These are phyloP conservation scores for Odontomyia ornata DNA, from an alignment of 2,888 invertebrate genomes.

Conservation along the genomic window DNA sequence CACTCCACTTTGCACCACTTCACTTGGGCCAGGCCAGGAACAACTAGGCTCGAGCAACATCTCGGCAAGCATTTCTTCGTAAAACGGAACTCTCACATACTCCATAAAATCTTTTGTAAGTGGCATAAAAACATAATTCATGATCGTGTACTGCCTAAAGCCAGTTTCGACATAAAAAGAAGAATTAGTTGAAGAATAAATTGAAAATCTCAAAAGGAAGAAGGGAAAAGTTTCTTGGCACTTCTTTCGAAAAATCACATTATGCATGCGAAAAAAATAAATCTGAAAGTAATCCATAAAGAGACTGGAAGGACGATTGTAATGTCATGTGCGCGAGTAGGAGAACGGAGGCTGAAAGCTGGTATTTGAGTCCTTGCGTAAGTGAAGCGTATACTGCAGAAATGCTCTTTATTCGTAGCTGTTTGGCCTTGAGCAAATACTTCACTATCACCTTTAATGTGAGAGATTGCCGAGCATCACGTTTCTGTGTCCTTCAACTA, in stretches of 20 bases:
- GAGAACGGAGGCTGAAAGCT: no score
- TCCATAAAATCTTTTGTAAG: slow-evolving; percentile 39
- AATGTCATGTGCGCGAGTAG: background rate
- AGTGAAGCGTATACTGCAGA: background rate
- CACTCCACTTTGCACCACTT: background rate
- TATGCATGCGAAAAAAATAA: slow-evolving; percentile 24
- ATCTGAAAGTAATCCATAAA: slow-evolving; percentile 11
- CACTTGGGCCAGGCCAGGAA: no score
- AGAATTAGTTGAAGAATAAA: slow-evolving; percentile 30
- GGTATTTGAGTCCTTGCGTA: no score
- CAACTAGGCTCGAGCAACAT: background rate
- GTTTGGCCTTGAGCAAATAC: background rate
- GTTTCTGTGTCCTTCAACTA: background rate
- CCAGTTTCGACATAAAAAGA: slow-evolving; percentile 5
- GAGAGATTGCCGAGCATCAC: background rate
- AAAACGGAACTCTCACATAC: slow-evolving; percentile 6
- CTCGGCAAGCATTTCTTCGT: background rate
- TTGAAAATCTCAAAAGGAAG: slow-evolving; percentile 7
- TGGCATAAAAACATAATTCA: slow-evolving; percentile 38
- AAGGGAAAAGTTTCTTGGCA: background rate
- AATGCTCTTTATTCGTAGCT: background rate
- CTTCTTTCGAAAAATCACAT: background rate
- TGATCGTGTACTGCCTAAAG: slow-evolving; percentile 35
- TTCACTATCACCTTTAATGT: background rate
- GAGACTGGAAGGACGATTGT: background rate